Conservation (phyloP, 2,797 vertebrate genomes). For the Neoniphon sammara region DNA sequence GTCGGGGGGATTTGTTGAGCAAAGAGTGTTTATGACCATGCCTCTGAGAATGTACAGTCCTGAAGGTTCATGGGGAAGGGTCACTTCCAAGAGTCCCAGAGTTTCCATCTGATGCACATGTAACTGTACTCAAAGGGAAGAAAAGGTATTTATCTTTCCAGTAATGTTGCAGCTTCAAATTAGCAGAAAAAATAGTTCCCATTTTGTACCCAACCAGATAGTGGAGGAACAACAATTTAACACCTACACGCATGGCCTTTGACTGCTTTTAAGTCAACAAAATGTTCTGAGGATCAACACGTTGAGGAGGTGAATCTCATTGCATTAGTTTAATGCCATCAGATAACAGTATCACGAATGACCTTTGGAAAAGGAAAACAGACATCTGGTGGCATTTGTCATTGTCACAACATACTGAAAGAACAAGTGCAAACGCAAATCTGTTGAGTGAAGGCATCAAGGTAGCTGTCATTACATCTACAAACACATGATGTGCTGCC, state of each 20-base stretch:
- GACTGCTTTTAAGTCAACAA: background rate
- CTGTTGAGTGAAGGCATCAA: background rate
- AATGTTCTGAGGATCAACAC: background rate
- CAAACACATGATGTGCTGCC: background rate
- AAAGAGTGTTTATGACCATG: background rate
- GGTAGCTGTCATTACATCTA: background rate
- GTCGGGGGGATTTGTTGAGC: background rate
- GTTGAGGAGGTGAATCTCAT: background rate
- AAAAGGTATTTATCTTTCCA: background rate
- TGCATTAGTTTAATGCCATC: conserved; percentile 7
- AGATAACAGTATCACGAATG: conserved; percentile 7
- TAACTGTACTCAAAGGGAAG: background rate
- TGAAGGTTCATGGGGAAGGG: background rate
- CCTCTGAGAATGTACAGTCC: background rate
- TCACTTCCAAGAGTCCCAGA: background rate
- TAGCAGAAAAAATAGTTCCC: background rate
- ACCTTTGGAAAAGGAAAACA: conserved; percentile 11
- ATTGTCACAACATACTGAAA: background rate
- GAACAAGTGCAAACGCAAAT: background rate
- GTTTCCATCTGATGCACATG: background rate
- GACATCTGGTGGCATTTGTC: conserved; percentile 10
- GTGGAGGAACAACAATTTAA: background rate
- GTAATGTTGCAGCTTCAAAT: too few relatives aligned
- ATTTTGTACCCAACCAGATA: background rate
- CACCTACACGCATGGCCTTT: background rate